Conservation (phyloP, 2,888 invertebrate genomes). For the Drosophila atripex region DNA sequence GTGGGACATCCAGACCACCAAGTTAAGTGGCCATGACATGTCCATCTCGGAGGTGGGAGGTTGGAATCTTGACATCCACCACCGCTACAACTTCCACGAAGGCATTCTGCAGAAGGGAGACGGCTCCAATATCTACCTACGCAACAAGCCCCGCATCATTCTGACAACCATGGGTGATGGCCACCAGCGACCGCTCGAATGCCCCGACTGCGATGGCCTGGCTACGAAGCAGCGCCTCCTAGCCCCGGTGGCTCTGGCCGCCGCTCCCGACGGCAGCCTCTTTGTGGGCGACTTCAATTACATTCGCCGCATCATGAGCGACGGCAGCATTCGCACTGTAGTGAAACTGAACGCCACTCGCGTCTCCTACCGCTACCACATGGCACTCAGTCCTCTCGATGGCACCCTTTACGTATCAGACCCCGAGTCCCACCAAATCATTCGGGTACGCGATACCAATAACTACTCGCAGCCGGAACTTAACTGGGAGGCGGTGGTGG, state of each 20-base stretch:
- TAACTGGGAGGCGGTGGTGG: conserved; percentile 97
- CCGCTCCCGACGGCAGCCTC: conserved; percentile 95
- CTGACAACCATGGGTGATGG: conserved; percentile 96
- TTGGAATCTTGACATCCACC: conserved; percentile 99
- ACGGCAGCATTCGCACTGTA: conserved; percentile 87
- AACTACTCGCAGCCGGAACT: conserved; percentile 94
- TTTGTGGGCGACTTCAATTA: conserved; percentile 98
- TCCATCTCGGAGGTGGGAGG: conserved; percentile 98
- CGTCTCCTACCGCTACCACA: conserved; percentile 98
- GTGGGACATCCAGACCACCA: conserved; percentile 98
- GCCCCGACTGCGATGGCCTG: conserved; percentile 91
- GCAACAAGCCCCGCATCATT: conserved; percentile 95
- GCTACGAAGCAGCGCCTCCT: conserved; percentile 92
- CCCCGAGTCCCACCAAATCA: conserved; percentile 97
- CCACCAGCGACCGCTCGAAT: conserved; percentile 93
- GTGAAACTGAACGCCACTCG: conserved; percentile 91
- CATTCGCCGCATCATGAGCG: conserved; percentile 93
- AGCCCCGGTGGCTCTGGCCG: conserved; percentile 96
- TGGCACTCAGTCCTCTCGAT: conserved; percentile 97
- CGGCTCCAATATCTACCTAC: conserved; percentile 97
- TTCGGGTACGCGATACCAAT: conserved; percentile 92
- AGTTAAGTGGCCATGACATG: conserved; percentile 97
- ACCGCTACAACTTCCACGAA: conserved; percentile 98
- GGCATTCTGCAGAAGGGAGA: conserved; percentile 99
- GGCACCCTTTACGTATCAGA: conserved; percentile 97